Conservation (phyloP, 1,140 invertebrate species). For the Hylaeus anthracinus region DNA sequence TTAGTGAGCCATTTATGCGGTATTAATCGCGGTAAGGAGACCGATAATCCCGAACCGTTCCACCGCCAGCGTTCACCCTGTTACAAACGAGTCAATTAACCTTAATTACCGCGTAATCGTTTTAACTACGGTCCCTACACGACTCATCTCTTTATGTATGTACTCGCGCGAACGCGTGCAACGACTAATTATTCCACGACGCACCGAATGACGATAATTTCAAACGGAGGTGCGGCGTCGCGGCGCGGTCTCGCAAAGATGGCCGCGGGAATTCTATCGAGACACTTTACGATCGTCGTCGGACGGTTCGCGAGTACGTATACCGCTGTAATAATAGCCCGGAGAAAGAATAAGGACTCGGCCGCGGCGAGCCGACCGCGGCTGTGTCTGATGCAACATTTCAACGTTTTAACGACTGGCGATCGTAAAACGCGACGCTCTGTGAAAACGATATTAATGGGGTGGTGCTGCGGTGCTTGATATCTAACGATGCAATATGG, state of each 20-base stretch:
- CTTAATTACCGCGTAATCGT: constrained; percentile 61
- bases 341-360: constrained; percentile 1
- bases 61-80: constrained; percentile 43
- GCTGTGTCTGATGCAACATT: constrained; percentile 57
- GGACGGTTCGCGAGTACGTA: neutral
- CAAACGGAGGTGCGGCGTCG: constrained; percentile 24
- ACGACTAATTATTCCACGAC: constrained; percentile 51
- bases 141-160: constrained; percentile 42
- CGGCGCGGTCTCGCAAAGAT: constrained; percentile 27
- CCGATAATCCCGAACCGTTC: constrained; percentile 47
- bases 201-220: constrained; percentile 53
- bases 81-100: constrained; percentile 64
- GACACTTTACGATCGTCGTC: constrained; percentile 35
- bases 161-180: constrained; percentile 14
- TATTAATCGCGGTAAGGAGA: constrained; percentile 46
- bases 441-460: constrained; percentile 18
- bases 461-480: neutral
- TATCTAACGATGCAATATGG: neutral
- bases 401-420: constrained; percentile 47
- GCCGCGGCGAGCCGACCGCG: neutral
- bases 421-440: constrained; percentile 23
- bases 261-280: constrained; percentile 30
- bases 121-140: constrained; percentile 50
- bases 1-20: constrained; percentile 16
- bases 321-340: neutral